Evolutionary conservation across 2,888 invertebrate genomes (phyloP).

Genomic region (Polylopha cassiicola): DNA sequence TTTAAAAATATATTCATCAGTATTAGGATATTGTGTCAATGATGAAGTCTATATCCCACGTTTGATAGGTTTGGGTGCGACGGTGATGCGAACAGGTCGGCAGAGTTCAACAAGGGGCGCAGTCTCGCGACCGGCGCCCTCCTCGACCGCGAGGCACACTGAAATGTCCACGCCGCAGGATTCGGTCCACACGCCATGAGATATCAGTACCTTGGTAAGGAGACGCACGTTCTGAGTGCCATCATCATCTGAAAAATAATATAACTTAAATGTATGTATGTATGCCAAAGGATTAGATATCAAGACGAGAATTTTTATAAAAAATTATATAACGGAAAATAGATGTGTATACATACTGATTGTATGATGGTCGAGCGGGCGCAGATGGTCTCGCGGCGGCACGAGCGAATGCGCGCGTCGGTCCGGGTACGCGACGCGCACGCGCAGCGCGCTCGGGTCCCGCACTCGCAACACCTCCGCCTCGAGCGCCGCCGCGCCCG

Average conservation of each 20-base stretch:
- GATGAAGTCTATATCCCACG: constrained; percentile 77
- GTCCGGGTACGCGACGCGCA: constrained; percentile 95
- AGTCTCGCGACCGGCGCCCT: constrained; percentile 61
- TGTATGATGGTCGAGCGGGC: constrained; percentile 80
- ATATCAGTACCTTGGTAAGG: constrained; percentile 90
- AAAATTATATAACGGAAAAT: too few relatives aligned
- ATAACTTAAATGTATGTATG: too few relatives aligned
- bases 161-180: constrained; percentile 92
- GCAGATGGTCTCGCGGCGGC: constrained; percentile 86
- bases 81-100: constrained; percentile 89
- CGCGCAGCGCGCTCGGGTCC: constrained; percentile 83
- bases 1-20: too few relatives aligned
- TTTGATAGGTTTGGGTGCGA: constrained; percentile 92
- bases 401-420: constrained; percentile 90
- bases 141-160: constrained; percentile 85
- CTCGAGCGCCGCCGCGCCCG: constrained; percentile 90
- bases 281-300: too few relatives aligned
- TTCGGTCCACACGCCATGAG: constrained; percentile 95
- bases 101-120: constrained; percentile 84
- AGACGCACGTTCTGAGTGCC: constrained; percentile 81
- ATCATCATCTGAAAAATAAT: constrained; percentile 60
- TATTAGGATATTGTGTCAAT: too few relatives aligned
- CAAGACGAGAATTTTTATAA: too few relatives aligned
- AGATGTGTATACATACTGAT: constrained; percentile 42
- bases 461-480: constrained; percentile 90